phyloP scores from a whole-genome alignment of 2,113 vertebrate genomes.

The Clinocottus analis region DNA sequence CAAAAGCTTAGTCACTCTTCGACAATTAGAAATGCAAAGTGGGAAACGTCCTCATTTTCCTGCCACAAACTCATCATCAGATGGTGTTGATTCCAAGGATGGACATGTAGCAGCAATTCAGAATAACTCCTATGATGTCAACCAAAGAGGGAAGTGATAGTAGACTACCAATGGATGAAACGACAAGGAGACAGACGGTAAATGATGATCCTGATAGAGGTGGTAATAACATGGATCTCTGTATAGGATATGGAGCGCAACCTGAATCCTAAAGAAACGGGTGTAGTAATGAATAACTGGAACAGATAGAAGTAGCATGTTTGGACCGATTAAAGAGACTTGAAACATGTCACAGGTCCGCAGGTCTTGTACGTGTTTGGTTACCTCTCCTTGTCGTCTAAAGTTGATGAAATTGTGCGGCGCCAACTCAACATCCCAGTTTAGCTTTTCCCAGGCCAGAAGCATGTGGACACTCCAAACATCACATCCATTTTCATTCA shows the following conservation, averaged over 20 bases:
- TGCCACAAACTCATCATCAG: slow-evolving; percentile 22
- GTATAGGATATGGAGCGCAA: slow-evolving; percentile 46
- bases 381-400: neutral
- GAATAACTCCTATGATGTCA: neutral
- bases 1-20: slow-evolving; percentile 38
- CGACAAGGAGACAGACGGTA: slow-evolving; percentile 9
- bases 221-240: neutral
- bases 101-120: slow-evolving; percentile 5
- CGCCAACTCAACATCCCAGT: neutral
- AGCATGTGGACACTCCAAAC: neutral
- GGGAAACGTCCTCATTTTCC: neutral
- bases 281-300: slow-evolving; percentile 25
- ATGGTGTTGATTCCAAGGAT: slow-evolving; percentile 21
- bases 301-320: slow-evolving; percentile 7
- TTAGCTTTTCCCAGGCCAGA: neutral
- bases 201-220: slow-evolving; percentile 11
- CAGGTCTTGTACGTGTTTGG: neutral
- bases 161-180: rapidly evolving
- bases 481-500: neutral
- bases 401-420: neutral
- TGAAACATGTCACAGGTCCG: neutral
- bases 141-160: neutral
- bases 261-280: slow-evolving; percentile 17
- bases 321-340: neutral
- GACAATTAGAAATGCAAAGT: neutral